phyloP scores from a whole-genome alignment of 2,113 vertebrate species.

The Odocoileus hemionus region DNA sequence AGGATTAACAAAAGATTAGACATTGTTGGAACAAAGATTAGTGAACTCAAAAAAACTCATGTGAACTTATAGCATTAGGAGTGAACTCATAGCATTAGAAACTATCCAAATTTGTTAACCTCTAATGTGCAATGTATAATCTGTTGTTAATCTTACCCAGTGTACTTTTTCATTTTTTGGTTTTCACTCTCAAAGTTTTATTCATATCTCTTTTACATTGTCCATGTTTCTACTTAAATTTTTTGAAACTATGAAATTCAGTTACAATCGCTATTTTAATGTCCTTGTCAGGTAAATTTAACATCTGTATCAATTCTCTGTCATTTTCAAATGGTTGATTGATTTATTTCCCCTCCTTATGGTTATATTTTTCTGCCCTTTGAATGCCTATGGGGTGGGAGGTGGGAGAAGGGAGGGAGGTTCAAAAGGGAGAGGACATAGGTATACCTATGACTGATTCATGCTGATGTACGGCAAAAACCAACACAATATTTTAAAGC shows the following conservation, averaged over 20 bases:
- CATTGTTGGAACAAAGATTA: background rate
- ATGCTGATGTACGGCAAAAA: background rate
- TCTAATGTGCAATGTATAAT: background rate
- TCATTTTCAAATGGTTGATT: background rate
- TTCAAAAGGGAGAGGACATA: background rate
- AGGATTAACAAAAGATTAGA: background rate
- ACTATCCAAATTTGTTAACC: background rate
- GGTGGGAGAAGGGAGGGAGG: background rate
- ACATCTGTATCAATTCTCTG: background rate
- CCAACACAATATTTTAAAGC: background rate
- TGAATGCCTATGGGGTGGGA: background rate
- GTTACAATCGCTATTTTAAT: background rate
- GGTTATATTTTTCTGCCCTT: background rate
- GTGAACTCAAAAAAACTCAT: background rate
- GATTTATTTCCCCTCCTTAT: background rate
- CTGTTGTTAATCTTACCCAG: background rate
- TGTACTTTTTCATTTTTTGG: background rate
- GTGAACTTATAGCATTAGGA: background rate
- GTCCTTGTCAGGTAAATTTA: background rate
- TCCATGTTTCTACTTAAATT: background rate
- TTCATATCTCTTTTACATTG: background rate
- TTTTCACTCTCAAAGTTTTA: background rate
- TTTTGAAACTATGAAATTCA: background rate
- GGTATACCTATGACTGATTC: background rate
- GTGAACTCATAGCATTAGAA: background rate